Evolutionary conservation across 1,140 invertebrate species (phyloP).

Genomic region (Drosophila pseudoobscura): DNA sequence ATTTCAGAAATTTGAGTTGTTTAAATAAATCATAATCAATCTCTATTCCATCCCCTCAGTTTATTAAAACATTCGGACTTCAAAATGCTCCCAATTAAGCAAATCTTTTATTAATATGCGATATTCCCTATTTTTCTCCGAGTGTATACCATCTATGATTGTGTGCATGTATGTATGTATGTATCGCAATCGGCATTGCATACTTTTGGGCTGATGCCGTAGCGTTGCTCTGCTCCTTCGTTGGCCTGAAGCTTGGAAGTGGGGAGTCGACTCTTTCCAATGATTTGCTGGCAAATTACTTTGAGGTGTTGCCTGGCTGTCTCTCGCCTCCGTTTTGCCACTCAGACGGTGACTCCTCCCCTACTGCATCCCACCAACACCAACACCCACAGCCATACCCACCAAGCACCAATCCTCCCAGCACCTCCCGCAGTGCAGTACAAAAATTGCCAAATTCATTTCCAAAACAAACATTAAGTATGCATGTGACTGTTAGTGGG

Average conservation of each 20-base stretch:
- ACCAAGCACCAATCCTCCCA: background rate
- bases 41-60: no score
- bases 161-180: constrained; percentile 7
- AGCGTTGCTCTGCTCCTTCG: constrained; percentile 15
- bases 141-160: background rate
- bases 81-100: no score
- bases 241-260: constrained; percentile 9
- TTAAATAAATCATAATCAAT: no score
- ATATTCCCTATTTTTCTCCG: no score
- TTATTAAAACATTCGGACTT: no score
- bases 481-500: constrained; percentile 28
- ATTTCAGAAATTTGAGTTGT: no score
- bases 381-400: no score
- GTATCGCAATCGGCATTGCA: constrained; percentile 70
- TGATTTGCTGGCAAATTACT: constrained; percentile 81
- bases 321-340: constrained; percentile 51
- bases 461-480: constrained; percentile 78
- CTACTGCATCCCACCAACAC: no score
- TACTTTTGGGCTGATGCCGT: constrained; percentile 63
- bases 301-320: constrained; percentile 66
- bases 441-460: constrained; percentile 81
- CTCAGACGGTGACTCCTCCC: constrained; percentile 14
- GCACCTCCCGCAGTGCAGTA: constrained; percentile 28
- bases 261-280: constrained; percentile 55
- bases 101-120: no score